Conservation (phyloP, 2,888 invertebrate species). For the Euclidia mi region DNA sequence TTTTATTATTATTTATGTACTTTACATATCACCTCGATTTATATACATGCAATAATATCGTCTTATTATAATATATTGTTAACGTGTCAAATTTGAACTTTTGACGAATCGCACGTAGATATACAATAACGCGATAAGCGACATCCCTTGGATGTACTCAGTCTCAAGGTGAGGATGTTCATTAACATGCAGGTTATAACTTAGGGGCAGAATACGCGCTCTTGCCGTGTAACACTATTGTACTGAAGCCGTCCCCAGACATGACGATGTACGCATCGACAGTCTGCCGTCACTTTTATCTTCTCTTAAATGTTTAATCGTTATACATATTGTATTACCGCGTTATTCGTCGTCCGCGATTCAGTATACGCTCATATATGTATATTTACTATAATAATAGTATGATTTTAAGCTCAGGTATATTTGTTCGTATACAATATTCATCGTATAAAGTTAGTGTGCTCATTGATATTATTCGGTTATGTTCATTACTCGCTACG, state of each 20-base stretch:
- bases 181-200: constrained; percentile 15
- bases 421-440: constrained; percentile 89
- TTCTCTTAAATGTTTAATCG: constrained; percentile 53
- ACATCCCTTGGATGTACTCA: constrained; percentile 75
- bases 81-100: constrained; percentile 77
- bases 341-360: constrained; percentile 54
- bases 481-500: constrained; percentile 72
- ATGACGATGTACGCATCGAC: constrained; percentile 12
- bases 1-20: constrained; percentile 78
- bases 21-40: constrained; percentile 87
- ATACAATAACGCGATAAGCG: constrained; percentile 63
- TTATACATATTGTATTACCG: constrained; percentile 54
- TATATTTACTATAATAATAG: constrained; percentile 75
- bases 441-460: constrained; percentile 76
- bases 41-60: constrained; percentile 76
- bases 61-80: constrained; percentile 59
- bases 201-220: constrained; percentile 29
- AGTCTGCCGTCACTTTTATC: constrained; percentile 19
- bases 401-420: constrained; percentile 87
- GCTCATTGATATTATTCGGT: constrained; percentile 71
- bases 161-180: constrained; percentile 68
- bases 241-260: constrained; percentile 11
- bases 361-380: constrained; percentile 75
- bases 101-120: constrained; percentile 59
- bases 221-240: constrained; percentile 20